Base-by-base conservation (phyloP, 2,888 invertebrate species). In the Protodeltote pygarga region DNA sequence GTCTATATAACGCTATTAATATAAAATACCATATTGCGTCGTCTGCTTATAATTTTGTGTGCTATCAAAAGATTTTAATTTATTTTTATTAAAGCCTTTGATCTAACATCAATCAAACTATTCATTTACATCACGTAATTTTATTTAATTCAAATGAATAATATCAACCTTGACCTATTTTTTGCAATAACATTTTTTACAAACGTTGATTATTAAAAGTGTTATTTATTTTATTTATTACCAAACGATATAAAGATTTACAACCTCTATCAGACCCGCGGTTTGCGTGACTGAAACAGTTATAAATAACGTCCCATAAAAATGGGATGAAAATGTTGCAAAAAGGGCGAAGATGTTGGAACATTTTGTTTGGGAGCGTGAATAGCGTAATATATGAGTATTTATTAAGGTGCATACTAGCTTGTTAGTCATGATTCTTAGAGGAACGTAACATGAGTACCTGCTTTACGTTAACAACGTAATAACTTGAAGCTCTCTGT, bases 251-350 rank as follows among this genome's bases (percentile, higher is more conserved):
- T 46, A 45, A 45, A 34, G 52, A 67, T 67, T 69, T 62, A 69
- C 51, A 38, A 42, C 40, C 50, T 31, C 48, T 69, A 69, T 69
- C 58, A 62, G 50, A 50, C 49, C 39, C 15, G 34, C 33, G 52
- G 50, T 62, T 55, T 58, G 58, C 67, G 67, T 65, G 58, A 65
- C 65, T 69, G 46, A 38, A 51, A 51, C 42, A 58, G 53, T 45
- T 65, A 69, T 67, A 65, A 69, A 67, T 67, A 69, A 69, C 41
- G 35, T 50, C 31, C 46, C 19, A 49, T 38, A 51, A 51, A 65
- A 62, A 67, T 55, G 53, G 66, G 48, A 42, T 51, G 34, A 65
- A 54, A 52, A 50, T 50, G 17, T 40, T 48, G 17, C 21, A 21
- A 40, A 53, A 52, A 49, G 38, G 31, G n/a, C 19, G 21, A 20